Evolutionary conservation across 2,888 invertebrate species (phyloP).

Genomic region (Drosophila kokeensis): DNA sequence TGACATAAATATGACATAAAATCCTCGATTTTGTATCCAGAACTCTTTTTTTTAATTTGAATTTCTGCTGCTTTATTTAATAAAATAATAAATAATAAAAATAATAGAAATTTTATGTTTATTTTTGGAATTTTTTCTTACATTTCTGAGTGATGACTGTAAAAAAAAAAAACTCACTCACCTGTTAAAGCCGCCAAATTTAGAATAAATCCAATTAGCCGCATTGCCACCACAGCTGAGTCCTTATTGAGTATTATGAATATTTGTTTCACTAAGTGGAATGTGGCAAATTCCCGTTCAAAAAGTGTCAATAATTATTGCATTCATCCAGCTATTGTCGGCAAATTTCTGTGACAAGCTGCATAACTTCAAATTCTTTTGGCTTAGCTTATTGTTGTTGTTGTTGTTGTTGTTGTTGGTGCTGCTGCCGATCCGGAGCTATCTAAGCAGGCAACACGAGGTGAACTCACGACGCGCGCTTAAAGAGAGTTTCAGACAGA

Average conservation of each 20-base stretch:
- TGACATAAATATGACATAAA: background rate
- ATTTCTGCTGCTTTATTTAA: background rate
- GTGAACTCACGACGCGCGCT: conserved; percentile 41
- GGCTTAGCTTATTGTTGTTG: conserved; percentile 23
- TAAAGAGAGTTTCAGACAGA: conserved; percentile 15
- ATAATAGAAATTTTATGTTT: background rate
- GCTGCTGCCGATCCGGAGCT: conserved; percentile 55
- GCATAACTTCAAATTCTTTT: conserved; percentile 40
- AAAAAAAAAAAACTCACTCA: conserved; percentile 64
- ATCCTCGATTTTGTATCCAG: background rate
- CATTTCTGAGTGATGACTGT: conserved; percentile 4
- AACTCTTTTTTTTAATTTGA: background rate
- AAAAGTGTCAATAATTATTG: conserved; percentile 30
- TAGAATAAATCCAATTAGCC: conserved; percentile 84
- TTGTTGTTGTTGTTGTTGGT: conserved; percentile 34
- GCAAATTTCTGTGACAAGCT: conserved; percentile 11
- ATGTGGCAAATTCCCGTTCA: background rate
- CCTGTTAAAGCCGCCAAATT: conserved; percentile 85
- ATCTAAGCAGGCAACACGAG: conserved; percentile 23
- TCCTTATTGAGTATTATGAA: conserved; percentile 26
- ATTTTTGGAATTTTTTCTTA: no score
- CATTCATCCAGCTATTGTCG: conserved; percentile 39
- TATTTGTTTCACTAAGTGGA: conserved; percentile 5
- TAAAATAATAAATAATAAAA: background rate
- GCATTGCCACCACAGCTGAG: conserved; percentile 54